Evolutionary conservation across 2,888 invertebrate genomes (phyloP).

Genomic region (Sisyra nigra): DNA sequence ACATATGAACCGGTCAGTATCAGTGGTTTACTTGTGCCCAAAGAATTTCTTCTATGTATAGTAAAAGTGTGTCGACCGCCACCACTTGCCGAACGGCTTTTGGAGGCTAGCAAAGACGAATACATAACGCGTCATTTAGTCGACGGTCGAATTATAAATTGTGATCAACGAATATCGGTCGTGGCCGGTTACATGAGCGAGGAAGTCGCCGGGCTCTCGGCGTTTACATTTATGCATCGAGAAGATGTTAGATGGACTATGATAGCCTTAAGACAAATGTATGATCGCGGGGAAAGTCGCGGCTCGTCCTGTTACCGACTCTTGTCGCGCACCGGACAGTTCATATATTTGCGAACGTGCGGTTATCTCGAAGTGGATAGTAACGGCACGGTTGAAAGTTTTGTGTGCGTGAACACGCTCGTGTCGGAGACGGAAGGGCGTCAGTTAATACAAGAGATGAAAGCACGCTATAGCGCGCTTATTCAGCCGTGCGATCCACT

Average conservation of each 20-base stretch:
- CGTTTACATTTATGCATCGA: constrained; percentile 79
- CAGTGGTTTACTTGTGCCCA: constrained; percentile 34
- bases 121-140: constrained; percentile 80
- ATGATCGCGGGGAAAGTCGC: constrained; percentile 64
- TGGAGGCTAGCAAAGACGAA: constrained; percentile 61
- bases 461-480: constrained; percentile 56
- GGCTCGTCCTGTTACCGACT: constrained; percentile 79
- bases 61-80: constrained; percentile 55
- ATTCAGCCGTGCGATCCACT: constrained; percentile 17
- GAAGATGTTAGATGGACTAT: constrained; percentile 83
- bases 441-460: constrained; percentile 61
- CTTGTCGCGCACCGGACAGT: constrained; percentile 64
- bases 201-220: constrained; percentile 75
- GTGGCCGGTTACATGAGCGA: constrained; percentile 80
- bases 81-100: constrained; percentile 44
- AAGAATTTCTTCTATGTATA: constrained; percentile 44
- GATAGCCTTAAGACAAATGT: constrained; percentile 78
- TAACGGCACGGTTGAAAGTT: constrained; percentile 65
- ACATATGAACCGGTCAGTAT: constrained; percentile 54
- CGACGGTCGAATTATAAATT: constrained; percentile 77
- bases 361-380: constrained; percentile 74
- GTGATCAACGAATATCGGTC: constrained; percentile 79
- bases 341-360: constrained; percentile 68
- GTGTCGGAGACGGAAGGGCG: constrained; percentile 58
- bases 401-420: constrained; percentile 73